Conservation (phyloP, 2,888 invertebrate genomes). For the Diarsia brunnea region DNA sequence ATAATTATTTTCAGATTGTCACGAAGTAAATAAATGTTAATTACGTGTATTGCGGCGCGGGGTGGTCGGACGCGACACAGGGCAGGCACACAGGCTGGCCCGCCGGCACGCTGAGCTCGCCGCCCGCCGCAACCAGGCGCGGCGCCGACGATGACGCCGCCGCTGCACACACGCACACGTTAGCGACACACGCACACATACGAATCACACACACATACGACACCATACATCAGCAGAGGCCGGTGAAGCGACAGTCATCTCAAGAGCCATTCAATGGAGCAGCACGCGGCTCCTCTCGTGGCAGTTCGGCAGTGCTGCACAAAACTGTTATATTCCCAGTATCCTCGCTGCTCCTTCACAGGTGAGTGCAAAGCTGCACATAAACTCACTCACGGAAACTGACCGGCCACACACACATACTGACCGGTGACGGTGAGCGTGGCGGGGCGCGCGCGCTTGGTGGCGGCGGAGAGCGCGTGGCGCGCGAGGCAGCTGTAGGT, state of each 20-base stretch:
- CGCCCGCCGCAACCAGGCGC: conserved; percentile 88
- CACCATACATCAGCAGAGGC: not conserved
- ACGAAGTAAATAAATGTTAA: conserved; percentile 28
- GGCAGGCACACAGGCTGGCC: conserved; percentile 92
- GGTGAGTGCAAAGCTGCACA: not conserved
- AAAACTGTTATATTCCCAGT: not conserved
- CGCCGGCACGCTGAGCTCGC: conserved; percentile 88
- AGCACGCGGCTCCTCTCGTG: not conserved
- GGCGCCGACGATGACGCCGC: conserved; percentile 88
- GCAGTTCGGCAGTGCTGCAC: not conserved
- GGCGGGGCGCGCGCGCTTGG: conserved; percentile 91
- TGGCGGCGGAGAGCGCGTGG: conserved; percentile 92
- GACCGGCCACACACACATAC: conserved; percentile 50
- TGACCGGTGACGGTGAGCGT: conserved; percentile 91
- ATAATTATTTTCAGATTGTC: no score
- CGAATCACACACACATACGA: not conserved
- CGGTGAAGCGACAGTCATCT: not conserved
- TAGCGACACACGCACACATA: not conserved
- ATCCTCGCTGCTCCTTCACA: not conserved
- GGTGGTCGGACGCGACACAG: conserved; percentile 92
- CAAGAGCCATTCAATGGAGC: not conserved
- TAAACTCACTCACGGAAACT: not conserved
- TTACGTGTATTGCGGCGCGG: conserved; percentile 92
- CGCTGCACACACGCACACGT: conserved; percentile 58
- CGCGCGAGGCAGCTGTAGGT: conserved; percentile 93